A percentile compares a stretch with the other conserved stretches of the same genome.
Evolutionary conservation across 2,797 vertebrate species (phyloP).

Genomic region (Vultur gryphus): DNA sequence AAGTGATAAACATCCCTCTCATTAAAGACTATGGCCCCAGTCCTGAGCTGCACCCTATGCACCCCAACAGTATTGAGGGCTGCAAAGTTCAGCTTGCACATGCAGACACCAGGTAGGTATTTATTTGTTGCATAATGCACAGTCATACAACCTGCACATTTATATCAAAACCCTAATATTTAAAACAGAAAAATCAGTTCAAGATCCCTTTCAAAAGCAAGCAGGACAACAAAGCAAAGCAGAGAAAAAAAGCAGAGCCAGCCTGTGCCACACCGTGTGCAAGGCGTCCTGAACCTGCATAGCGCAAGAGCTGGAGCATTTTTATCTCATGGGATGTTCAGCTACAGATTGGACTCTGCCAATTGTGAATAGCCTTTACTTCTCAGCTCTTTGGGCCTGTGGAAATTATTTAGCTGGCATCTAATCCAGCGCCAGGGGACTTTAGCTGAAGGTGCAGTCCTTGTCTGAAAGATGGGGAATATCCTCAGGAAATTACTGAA

Average conservation of each 20-base stretch:
- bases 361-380: neutral
- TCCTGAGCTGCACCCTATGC: neutral
- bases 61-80: neutral
- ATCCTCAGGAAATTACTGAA: neutral
- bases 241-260: neutral
- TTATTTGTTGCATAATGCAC: neutral
- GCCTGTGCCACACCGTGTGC: fast-evolving
- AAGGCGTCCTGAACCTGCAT: neutral
- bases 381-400: neutral
- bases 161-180: neutral
- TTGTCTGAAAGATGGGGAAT: neutral
- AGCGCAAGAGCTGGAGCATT: neutral
- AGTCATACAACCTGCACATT: neutral
- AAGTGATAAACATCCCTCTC: neutral
- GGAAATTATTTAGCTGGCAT: neutral
- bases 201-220: neutral
- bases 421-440: neutral
- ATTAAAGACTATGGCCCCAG: neutral
- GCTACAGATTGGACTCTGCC: neutral
- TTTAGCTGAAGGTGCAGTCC: neutral
- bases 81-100: neutral
- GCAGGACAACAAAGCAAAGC: neutral
- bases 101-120: neutral
- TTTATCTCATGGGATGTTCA: neutral
- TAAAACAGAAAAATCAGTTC: neutral